These are phyloP conservation scores for Benitochromis conjunctus DNA, from an alignment of 2,113 vertebrate genomes.

Conservation along the genomic window DNA sequence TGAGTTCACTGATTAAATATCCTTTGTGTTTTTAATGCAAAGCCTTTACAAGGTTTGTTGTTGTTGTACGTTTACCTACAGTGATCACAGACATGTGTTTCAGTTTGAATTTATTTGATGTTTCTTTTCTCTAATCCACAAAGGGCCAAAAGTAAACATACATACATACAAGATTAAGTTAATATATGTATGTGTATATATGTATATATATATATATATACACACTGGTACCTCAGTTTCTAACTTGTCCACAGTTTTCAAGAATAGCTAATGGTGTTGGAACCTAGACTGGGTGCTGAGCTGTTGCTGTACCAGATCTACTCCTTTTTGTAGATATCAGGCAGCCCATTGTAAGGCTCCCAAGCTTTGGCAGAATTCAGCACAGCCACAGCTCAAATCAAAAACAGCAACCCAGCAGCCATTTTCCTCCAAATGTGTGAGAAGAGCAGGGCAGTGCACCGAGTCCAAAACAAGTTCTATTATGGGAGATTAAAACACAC, in stretches of 20 bases:
- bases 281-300: conserved; percentile 33
- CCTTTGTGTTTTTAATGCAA: neutral
- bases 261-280: conserved; percentile 61
- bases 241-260: conserved; percentile 39
- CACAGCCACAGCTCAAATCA: conserved; percentile 40
- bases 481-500: neutral
- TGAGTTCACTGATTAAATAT: rapidly evolving
- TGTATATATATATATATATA: no score
- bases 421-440: conserved; percentile 37
- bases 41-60: neutral
- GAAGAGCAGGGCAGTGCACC: neutral
- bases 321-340: conserved; percentile 40
- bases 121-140: no score
- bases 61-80: no score
- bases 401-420: conserved; percentile 40
- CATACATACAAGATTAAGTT: no score
- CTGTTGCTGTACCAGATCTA: conserved; percentile 47
- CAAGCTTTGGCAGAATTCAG: conserved; percentile 19
- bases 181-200: no score
- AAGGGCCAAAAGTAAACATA: no score
- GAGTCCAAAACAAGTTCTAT: conserved; percentile 45
- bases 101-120: no score
- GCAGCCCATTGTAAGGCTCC: conserved; percentile 16
- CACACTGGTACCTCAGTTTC: conserved; percentile 63
- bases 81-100: no score